Percentiles rank a stretch among this genome's conserved stretches.
Conservation (phyloP, 2,888 invertebrate species). For the Agrotis clavis region DNA sequence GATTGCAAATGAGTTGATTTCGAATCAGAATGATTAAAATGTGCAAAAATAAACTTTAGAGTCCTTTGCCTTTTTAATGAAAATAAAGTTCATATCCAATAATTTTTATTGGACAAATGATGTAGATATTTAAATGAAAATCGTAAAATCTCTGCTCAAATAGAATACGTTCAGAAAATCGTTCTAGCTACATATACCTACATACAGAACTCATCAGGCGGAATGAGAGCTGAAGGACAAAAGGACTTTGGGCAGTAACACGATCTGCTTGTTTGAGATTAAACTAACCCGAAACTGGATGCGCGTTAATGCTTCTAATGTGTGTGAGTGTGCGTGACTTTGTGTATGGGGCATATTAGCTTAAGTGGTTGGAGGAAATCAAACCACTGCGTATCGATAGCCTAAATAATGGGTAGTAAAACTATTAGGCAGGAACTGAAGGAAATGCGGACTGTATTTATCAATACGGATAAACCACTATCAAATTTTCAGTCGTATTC, state of each 20-base stretch:
- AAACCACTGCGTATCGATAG: slow-evolving; percentile 25
- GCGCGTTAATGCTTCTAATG: slow-evolving; percentile 71
- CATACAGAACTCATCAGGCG: slow-evolving; percentile 39
- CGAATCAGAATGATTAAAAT: slow-evolving; percentile 39
- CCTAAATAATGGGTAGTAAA: slow-evolving; percentile 6
- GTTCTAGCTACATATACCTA: slow-evolving; percentile 26
- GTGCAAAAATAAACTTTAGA: slow-evolving; percentile 40
- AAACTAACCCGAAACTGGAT: slow-evolving; percentile 79
- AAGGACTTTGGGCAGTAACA: slow-evolving; percentile 73
- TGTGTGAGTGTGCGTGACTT: slow-evolving; percentile 55
- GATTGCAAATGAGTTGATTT: slow-evolving; percentile 54
- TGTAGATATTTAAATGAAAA: slow-evolving; percentile 33
- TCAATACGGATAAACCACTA: slow-evolving; percentile 26
- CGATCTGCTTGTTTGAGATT: slow-evolving; percentile 80
- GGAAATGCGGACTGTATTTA: slow-evolving; percentile 20
- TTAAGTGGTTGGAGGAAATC: slow-evolving; percentile 39
- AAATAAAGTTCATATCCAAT: slow-evolving; percentile 17
- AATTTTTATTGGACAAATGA: slow-evolving; percentile 30
- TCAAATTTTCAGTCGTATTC: slow-evolving; percentile 62
- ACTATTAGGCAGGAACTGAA: not conserved
- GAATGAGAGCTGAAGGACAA: slow-evolving; percentile 66
- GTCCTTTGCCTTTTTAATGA: slow-evolving; percentile 25
- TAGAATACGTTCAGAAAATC: slow-evolving; percentile 37
- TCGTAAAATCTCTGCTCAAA: slow-evolving; percentile 28
- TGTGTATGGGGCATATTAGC: slow-evolving; percentile 31